phyloP scores from a whole-genome alignment of 2,113 vertebrate species.

The Anthoscopus minutus region DNA sequence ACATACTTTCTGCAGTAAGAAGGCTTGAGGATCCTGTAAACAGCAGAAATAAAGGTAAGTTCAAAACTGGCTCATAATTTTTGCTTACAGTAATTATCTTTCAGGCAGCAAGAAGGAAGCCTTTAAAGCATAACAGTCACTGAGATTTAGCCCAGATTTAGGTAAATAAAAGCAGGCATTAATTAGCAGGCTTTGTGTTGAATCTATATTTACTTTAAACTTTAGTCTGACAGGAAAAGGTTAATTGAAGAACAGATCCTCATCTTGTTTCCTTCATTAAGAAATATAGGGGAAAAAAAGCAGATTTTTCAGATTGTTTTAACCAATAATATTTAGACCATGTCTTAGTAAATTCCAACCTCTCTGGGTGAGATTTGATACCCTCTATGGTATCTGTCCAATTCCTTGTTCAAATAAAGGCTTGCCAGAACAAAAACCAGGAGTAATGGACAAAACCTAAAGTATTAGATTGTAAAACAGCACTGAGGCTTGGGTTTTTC shows the following conservation, averaged over 20 bases:
- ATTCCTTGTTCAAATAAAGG: background rate
- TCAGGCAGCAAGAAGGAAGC: background rate
- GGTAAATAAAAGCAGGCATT: background rate
- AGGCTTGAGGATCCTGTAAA: background rate
- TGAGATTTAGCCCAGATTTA: background rate
- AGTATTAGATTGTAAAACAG: background rate
- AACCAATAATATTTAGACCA: background rate
- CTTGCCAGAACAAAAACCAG: background rate
- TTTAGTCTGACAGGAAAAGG: background rate
- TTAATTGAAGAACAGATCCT: background rate
- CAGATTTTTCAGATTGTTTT: background rate
- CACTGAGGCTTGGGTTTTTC: background rate
- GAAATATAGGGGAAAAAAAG: background rate
- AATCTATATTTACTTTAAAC: background rate
- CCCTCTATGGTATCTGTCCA: background rate
- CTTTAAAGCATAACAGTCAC: background rate
- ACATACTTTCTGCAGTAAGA: background rate
- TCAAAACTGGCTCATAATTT: background rate
- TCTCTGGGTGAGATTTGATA: background rate
- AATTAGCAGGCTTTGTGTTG: background rate
- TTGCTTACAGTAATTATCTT: background rate
- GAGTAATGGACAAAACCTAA: background rate
- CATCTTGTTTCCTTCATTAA: background rate
- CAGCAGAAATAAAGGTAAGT: background rate
- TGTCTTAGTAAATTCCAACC: background rate